Evolutionary conservation across 2,797 vertebrate species (phyloP).

Genomic region (Numenius phaeopus): DNA sequence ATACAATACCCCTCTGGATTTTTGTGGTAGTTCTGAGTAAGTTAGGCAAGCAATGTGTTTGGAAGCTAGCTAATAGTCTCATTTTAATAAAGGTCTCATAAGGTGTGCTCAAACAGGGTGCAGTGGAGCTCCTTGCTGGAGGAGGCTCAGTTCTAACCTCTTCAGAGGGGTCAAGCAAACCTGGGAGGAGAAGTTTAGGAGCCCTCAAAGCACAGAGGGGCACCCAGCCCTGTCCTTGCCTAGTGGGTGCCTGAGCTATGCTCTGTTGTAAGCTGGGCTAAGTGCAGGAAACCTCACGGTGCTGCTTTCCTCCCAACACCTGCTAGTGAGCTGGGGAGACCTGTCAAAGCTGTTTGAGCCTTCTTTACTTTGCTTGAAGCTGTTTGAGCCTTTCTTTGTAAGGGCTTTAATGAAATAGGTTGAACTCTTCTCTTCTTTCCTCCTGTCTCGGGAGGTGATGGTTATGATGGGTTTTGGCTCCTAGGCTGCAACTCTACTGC

Average conservation of each 20-base stretch:
- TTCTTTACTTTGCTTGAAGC: neutral
- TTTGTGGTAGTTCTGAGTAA: neutral
- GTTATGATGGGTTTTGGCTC: neutral
- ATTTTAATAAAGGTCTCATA: neutral
- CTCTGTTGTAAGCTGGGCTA: neutral
- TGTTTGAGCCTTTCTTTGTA: neutral
- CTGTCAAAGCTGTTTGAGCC: neutral
- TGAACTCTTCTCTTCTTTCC: neutral
- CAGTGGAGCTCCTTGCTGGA: neutral
- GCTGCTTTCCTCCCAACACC: neutral
- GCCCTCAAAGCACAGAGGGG: neutral
- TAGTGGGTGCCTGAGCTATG: neutral
- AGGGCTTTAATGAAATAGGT: neutral
- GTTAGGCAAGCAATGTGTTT: neutral
- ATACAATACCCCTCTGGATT: neutral
- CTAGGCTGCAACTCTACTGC: neutral
- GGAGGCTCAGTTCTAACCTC: neutral
- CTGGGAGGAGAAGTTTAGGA: fast-evolving
- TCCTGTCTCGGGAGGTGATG: neutral
- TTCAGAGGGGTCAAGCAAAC: neutral
- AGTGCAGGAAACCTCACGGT: neutral
- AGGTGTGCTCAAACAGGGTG: neutral
- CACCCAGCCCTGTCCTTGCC: too few relatives aligned
- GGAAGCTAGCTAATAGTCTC: neutral
- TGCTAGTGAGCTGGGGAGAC: neutral